Evolutionary conservation across 2,113 vertebrate genomes (phyloP), one percentile per base, ranked within the genome.

Genomic region (Chloroceryle aenea): DNA sequence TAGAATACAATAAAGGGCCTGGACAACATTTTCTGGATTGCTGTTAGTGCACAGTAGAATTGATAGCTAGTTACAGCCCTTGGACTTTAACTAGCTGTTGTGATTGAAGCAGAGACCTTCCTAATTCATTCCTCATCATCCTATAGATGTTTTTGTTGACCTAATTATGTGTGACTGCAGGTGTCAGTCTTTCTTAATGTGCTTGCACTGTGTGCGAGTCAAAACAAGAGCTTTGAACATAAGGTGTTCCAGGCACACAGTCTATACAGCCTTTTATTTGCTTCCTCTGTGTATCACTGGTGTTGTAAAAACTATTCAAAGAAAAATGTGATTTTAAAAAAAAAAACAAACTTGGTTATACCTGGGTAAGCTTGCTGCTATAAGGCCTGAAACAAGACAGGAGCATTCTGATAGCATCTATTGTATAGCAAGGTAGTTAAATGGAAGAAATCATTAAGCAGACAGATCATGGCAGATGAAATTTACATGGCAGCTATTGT

Each of bases 81-180:
- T 62, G 36, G 61, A 63, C 26, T 63, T 42, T 40, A 63, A 63
- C 25, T 16, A 63, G 25, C 17, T 26, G 13, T 38, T 42, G 61
- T 40, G 26, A 63, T 63, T 27, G 25, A 95, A 95, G 53, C 58
- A 91, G 56, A 89, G 48, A 73, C 53, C 48, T 87, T 90, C 55
- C 27, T 79, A 79, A 94, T 78, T 68, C 81, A 90, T 82, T 85
- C 81, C 59, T 91, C 62, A 89, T 93, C 58, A 82, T 72, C 40
- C 52, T 64, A 16, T 26, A 82, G 40, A 47, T 76, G 34, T 30
- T 68, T 85, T 83, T 69, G 12, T 76, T 95, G 53, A 83, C 38
- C 45, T 90, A 94, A 87, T 85, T 93, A 59, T 66, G 61, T 80
- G 48, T 72, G 34, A 59, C 64, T 73, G 50, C 40, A 72, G 16